A percentile compares a stretch with the other conserved stretches of the same genome.
These are phyloP conservation scores for Oenanthe melanoleuca DNA, from an alignment of 2,113 vertebrate species.

Conservation along the genomic window DNA sequence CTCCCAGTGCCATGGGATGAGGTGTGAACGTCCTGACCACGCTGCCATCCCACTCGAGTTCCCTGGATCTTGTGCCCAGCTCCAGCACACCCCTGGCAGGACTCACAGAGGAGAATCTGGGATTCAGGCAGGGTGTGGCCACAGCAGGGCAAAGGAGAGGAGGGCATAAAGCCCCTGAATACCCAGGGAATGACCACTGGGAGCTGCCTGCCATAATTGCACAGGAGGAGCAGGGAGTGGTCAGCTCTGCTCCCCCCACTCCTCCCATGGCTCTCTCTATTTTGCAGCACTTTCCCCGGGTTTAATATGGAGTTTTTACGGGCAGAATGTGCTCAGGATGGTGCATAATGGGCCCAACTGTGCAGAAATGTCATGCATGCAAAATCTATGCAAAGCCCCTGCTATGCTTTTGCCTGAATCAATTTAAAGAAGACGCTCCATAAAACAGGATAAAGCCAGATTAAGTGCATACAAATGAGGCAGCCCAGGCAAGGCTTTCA, in stretches of 20 bases:
- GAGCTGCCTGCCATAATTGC: background rate
- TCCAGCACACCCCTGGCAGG: rapidly evolving
- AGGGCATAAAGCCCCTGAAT: background rate
- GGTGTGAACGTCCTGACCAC: background rate
- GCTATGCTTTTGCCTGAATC: slow-evolving; percentile 68
- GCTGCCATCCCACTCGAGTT: background rate
- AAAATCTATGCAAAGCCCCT: slow-evolving; percentile 72
- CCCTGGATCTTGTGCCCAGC: background rate
- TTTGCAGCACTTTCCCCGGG: slow-evolving; percentile 4
- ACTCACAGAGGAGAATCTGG: background rate
- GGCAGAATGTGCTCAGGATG: slow-evolving; percentile 59
- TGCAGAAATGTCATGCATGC: slow-evolving; percentile 75
- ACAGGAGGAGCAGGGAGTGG: background rate
- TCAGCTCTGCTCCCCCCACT: background rate
- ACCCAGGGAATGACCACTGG: background rate
- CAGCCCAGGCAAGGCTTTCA: slow-evolving; percentile 51
- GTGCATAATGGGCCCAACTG: slow-evolving; percentile 71
- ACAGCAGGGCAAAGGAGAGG: background rate
- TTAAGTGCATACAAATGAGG: slow-evolving; percentile 74
- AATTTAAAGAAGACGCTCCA: slow-evolving; percentile 69
- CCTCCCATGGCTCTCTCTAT: background rate
- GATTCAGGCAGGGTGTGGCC: background rate
- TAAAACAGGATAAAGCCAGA: slow-evolving; percentile 75
- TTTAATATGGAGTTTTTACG: slow-evolving; percentile 40
- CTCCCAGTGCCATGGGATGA: background rate